Evolutionary conservation across 1,140 invertebrate species (phyloP), one percentile per base, ranked within the genome.

Genomic region (Cepaea nemoralis): DNA sequence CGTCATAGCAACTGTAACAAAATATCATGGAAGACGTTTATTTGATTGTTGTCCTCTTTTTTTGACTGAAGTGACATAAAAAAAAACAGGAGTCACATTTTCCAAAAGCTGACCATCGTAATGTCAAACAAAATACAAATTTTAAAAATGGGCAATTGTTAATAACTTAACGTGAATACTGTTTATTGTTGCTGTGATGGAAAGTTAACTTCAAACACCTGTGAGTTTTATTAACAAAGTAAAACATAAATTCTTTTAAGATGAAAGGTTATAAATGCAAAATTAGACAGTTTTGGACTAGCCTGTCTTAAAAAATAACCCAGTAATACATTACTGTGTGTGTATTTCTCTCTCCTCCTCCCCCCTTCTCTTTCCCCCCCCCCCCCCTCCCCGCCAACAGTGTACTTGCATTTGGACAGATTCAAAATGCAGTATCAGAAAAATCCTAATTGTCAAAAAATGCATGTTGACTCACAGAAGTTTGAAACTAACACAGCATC

Each of bases 11-110:
- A 77, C 55, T 63, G 75, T 77, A 77, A 77, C 75, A 77, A 77
- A 77, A 77, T 50, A 75, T 63, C 55, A 63, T 77, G 75, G 75
- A 77, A 77, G 75, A 77, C 75, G 66, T 63, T 77, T 77, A 77
- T 77, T 77, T 77, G 50, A 77, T 77, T 77, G 24, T 75, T 50
- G 19, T 50, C 45, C 45, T 31, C 27, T 50, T 75, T 50, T 50
- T 75, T 35, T 39, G n/a, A 74, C 37, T 69, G 66, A 39, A 69
- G 66, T 37, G 37, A 35, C 31, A 69, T 39, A 16, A 39, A 6
- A 69, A n/a, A n/a, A 67, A 8, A 71, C n/a, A 71, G 40, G 10
- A 39, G 37, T 71, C 37, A 71, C 69, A 71, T 24, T 71, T 40
- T 71, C 35, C 22, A 40, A 39, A 71, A 74, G 35, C 40, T 39